Percentiles rank a stretch among this genome's conserved stretches.
Conservation (phyloP, 2,113 vertebrate species). For the Neotragus moschatus region DNA sequence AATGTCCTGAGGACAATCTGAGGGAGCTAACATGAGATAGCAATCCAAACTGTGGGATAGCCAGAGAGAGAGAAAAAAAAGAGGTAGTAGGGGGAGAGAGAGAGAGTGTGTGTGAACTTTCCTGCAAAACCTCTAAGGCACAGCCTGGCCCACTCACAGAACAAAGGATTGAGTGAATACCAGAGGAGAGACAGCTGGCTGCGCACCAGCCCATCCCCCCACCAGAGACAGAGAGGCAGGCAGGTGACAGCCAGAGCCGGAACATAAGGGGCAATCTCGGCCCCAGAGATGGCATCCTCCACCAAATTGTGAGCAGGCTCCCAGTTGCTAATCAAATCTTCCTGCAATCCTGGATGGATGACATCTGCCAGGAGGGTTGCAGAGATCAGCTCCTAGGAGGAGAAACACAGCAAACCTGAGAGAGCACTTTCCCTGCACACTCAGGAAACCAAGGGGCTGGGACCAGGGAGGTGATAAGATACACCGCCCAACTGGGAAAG, state of each 20-base stretch:
- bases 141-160: not conserved
- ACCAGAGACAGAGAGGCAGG: not conserved
- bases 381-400: not conserved
- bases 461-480: not conserved
- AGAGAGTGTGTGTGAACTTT: not conserved
- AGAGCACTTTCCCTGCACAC: not conserved
- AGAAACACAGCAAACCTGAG: not conserved
- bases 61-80: not conserved
- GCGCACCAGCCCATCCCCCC: not conserved
- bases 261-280: not conserved
- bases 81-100: accelerated
- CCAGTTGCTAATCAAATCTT: not conserved
- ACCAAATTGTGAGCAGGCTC: not conserved
- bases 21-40: not conserved
- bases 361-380: not conserved
- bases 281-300: not conserved
- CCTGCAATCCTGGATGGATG: not conserved
- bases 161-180: not conserved
- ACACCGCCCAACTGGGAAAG: not conserved
- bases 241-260: accelerated
- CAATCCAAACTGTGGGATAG: not conserved
- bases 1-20: not conserved
- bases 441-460: not conserved
- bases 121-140: not conserved
- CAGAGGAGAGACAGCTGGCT: not conserved